A percentile compares a stretch with the other conserved stretches of the same genome.
Evolutionary conservation across 37 sponge, comb jelly and placozoan species (phyloP).

Genomic region (Crambe crambe): DNA sequence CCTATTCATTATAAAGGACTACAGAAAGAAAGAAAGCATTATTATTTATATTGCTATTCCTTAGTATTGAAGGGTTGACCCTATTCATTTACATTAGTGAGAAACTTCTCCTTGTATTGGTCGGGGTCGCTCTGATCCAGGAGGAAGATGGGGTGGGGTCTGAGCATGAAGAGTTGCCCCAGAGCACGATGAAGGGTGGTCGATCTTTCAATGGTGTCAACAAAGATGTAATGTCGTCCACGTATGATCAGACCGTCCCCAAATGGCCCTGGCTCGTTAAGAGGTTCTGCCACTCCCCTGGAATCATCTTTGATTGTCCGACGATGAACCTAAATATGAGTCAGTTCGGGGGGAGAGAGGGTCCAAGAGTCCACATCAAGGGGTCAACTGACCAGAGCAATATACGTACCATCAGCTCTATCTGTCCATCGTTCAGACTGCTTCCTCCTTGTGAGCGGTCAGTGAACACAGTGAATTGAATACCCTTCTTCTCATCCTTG

Average conservation of each 20-base stretch:
- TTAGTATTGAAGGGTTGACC: no score
- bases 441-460: conserved; percentile 94
- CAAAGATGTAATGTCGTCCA: conserved; percentile 62
- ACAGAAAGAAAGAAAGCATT: no score
- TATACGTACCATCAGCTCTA: conserved; percentile 60
- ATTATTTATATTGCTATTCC: no score
- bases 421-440: conserved; percentile 69
- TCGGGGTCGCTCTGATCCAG: not conserved
- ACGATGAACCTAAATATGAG: conserved; percentile 80
- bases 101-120: not conserved
- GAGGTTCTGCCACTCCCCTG: conserved; percentile 88
- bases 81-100: not conserved
- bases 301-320: conserved; percentile 74
- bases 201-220: conserved; percentile 51
- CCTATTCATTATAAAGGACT: no score
- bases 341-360: not conserved
- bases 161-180: conserved; percentile 51
- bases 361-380: not conserved
- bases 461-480: conserved; percentile 88
- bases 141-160: conserved; percentile 27
- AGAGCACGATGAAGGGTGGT: conserved; percentile 52
- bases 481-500: conserved; percentile 43
- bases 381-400: not conserved
- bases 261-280: conserved; percentile 86
- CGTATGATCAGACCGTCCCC: conserved; percentile 86